A percentile compares a stretch with the other conserved stretches of the same genome.
phyloP scores from a whole-genome alignment of 2,113 vertebrate species.

The Helogale parvula region DNA sequence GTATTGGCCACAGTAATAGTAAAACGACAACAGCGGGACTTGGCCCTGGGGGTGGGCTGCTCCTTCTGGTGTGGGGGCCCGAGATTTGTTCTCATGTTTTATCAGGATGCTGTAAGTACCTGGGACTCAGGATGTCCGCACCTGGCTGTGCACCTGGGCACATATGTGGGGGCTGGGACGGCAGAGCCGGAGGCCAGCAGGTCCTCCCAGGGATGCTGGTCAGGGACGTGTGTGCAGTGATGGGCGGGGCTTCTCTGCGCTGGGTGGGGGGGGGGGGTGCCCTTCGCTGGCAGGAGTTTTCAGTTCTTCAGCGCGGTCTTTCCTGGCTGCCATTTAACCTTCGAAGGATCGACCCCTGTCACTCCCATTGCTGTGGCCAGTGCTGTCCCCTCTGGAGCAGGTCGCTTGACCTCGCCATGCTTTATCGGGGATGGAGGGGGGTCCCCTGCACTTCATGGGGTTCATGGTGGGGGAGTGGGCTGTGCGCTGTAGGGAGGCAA shows the following conservation, averaged over 20 bases:
- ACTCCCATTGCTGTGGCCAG: not conserved
- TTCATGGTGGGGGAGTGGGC: not conserved
- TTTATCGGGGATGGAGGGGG: not conserved
- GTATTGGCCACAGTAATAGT: not conserved
- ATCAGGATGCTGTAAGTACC: not conserved
- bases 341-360: not conserved
- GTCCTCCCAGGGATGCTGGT: not conserved
- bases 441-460: not conserved
- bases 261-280: fast-evolving
- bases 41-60: not conserved
- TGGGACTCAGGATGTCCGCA: not conserved
- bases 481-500: not conserved
- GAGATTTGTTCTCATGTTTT: not conserved
- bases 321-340: not conserved
- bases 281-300: too few species aligned
- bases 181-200: not conserved
- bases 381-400: not conserved
- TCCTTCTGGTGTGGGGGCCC: not conserved
- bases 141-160: not conserved
- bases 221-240: not conserved
- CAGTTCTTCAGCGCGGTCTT: not conserved
- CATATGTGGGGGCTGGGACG: not conserved
- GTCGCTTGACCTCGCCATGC: not conserved
- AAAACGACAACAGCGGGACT: too few species aligned
- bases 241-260: not conserved